Percentiles rank a stretch among this genome's conserved stretches.
These are phyloP conservation scores for Sipha flava DNA, from an alignment of 1,140 invertebrate genomes.

Conservation along the genomic window DNA sequence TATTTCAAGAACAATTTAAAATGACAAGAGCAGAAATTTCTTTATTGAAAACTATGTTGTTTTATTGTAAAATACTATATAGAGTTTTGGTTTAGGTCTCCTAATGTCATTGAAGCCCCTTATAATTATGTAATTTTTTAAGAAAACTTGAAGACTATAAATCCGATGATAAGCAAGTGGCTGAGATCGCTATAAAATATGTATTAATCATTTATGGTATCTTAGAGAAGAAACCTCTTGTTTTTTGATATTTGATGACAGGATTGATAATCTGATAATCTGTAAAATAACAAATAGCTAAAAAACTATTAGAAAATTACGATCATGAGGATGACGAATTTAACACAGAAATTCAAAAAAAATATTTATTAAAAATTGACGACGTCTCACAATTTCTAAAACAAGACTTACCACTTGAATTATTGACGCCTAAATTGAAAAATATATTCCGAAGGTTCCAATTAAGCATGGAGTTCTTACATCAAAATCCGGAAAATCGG, in stretches of 20 bases:
- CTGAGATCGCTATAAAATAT: background rate
- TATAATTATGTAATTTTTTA: background rate
- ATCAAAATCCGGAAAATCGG: background rate
- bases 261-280: background rate
- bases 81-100: background rate
- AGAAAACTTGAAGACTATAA: background rate
- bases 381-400: background rate
- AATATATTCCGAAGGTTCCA: background rate
- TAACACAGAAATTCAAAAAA: background rate
- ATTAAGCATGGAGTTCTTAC: background rate
- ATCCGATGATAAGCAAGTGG: background rate
- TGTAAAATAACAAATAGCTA: background rate
- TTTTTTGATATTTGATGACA: background rate
- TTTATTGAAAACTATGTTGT: background rate
- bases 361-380: background rate
- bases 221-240: background rate
- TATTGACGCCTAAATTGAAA: background rate
- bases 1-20: too few species aligned
- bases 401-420: background rate
- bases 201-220: background rate
- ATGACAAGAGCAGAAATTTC: too few species aligned
- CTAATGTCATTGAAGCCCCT: background rate
- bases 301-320: background rate
- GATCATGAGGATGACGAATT: background rate
- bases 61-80: background rate